Percentiles rank a stretch among this genome's conserved stretches.
These are phyloP conservation scores for Pediacus dermestoides DNA, from an alignment of 2,888 invertebrate species.

Conservation along the genomic window DNA sequence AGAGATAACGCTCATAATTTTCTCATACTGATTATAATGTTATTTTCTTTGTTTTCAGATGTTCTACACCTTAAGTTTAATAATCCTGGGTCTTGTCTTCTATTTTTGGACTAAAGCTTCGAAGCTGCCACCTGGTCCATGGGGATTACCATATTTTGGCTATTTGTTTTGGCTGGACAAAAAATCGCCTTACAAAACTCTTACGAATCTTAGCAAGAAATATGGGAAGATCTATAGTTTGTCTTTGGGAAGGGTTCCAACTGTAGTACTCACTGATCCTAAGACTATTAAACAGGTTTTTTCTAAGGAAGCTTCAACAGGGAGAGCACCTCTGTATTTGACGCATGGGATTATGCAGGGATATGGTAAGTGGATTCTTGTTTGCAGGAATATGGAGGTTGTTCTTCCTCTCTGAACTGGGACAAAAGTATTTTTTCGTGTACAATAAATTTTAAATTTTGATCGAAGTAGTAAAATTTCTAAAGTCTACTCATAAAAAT, in stretches of 20 bases:
- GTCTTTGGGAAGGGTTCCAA: slow-evolving; percentile 69
- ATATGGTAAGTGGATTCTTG: slow-evolving; percentile 63
- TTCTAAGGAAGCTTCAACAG: slow-evolving; percentile 67
- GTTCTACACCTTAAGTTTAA: too few species aligned
- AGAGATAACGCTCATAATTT: too few species aligned
- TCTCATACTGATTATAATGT: too few species aligned
- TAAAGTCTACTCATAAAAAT: too few species aligned
- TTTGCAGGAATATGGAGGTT: too few species aligned
- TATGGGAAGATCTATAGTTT: slow-evolving; percentile 75
- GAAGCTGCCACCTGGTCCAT: slow-evolving; percentile 76
- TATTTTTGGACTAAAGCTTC: too few species aligned
- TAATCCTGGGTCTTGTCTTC: too few species aligned
- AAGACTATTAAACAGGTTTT: slow-evolving; percentile 69
- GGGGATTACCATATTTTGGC: slow-evolving; percentile 74
- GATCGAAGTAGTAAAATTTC: too few species aligned
- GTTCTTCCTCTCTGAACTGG: too few species aligned
- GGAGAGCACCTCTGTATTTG: slow-evolving; percentile 76
- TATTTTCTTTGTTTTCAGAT: slow-evolving; percentile 1
- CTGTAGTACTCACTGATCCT: slow-evolving; percentile 75
- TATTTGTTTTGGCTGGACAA: slow-evolving; percentile 72
- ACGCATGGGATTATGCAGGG: slow-evolving; percentile 87
- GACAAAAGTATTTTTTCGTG: too few species aligned
- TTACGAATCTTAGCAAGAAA: slow-evolving; percentile 62
- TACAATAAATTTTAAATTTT: too few species aligned
- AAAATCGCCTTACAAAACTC: slow-evolving; percentile 65